phyloP scores from a whole-genome alignment of 2,113 vertebrate genomes.

The Lipotes vexillifer region DNA sequence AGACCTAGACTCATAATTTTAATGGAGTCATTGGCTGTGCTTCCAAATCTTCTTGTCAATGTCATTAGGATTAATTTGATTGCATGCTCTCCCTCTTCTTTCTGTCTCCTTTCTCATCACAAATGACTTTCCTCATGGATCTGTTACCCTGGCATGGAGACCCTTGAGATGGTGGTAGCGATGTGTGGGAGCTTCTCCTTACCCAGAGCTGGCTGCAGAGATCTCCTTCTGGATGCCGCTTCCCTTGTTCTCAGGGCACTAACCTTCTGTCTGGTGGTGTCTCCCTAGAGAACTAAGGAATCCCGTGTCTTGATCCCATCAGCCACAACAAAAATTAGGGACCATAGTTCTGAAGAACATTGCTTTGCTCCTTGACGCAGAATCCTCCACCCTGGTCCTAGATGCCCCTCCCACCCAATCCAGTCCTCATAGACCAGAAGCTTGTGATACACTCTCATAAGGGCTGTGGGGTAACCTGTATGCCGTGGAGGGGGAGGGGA shows the following conservation, averaged over 20 bases:
- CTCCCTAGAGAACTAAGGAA: neutral
- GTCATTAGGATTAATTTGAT: slow-evolving; percentile 73
- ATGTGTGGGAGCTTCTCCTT: neutral
- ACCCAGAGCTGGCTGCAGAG: neutral
- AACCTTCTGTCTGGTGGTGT: neutral
- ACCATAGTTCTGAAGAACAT: neutral
- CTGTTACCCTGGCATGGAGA: neutral
- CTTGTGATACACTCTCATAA: neutral
- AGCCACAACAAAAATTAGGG: neutral
- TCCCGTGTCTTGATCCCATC: neutral
- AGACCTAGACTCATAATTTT: slow-evolving; percentile 51
- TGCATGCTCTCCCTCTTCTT: neutral
- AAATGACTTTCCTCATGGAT: neutral
- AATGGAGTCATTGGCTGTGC: slow-evolving; percentile 58
- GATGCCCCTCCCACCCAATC: neutral
- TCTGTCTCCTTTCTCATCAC: slow-evolving; percentile 14
- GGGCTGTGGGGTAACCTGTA: neutral
- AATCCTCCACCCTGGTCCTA: neutral
- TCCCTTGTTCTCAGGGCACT: neutral
- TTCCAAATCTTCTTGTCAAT: slow-evolving; percentile 69
- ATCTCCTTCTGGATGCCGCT: neutral
- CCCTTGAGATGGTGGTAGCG: rapidly evolving
- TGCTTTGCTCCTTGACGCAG: neutral
- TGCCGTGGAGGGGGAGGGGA: rapidly evolving
- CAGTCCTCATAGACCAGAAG: neutral